Evolutionary conservation across 2,113 vertebrate genomes (phyloP), one percentile per base, ranked within the genome.

Genomic region (Xyrauchen texanus): DNA sequence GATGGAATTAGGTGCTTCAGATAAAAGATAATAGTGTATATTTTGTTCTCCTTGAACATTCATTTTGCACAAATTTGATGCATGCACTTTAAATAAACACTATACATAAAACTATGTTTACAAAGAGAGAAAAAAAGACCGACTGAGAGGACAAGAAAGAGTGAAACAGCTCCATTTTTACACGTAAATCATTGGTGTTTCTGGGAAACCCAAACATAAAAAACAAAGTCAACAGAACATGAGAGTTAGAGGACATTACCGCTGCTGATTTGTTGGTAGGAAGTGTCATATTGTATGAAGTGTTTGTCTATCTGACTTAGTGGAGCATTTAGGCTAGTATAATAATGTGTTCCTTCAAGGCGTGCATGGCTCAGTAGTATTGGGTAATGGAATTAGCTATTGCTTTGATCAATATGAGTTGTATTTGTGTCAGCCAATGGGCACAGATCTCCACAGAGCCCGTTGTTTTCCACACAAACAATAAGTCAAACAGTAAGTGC

Each of bases 351-450:
- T 65, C 8, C 13, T 49, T 44, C 13, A 15, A 53, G 73, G 73
- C 71, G 4, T 63, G 46, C 47, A 45, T 53, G 47, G 65, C 73
- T 76, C 73, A 7, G 62, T 76, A 16, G 5, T 55, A 52, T 45
- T 53, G 62, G 12, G 5, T 65, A 65, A 65, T 65, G 49, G 49
- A 65, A 65, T 76, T 76, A 65, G 21, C 73, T 15, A 5, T 76
- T 49, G 16, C 61, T 76, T 65, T 76, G 47, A 76, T 76, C 62
- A 76, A 76, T 65, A 53, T 53, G 49, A 76, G 60, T 13, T 76
- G 73, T 45, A 53, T 65, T 76, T 65, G 49, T 11, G 21, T 46
- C 15, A 16, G 58, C 71, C 15, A 74, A 74, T 42, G 46, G 71
- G 58, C 71, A 74, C 58, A 51, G 46, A 63, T 74, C 58, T 63